Base-by-base conservation (phyloP, 1,140 invertebrate species). In the Hyles vespertilio region DNA sequence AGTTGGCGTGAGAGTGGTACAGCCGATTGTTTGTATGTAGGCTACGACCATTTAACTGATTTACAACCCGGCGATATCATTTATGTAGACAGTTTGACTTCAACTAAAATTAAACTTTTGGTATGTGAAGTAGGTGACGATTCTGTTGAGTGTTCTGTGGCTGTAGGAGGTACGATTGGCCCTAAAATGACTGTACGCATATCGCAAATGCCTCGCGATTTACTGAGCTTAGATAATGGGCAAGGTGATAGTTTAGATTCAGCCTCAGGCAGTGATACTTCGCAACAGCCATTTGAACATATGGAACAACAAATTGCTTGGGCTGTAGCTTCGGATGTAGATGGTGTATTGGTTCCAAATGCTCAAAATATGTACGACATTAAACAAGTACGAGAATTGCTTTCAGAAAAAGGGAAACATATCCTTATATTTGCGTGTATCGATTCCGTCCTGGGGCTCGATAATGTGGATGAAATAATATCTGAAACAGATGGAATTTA, bases 391-490 rank as follows among this genome's bases (percentile, higher is more conserved):
- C 74, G 67, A 63, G 64, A 78, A 33, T 70, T 83, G 32, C 62
- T 87, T 50, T 74, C 69, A 22, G 77, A 87, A 63, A 87, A 81
- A 61, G 87, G 84, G 44, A 89, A 86, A 70, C 84, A 89, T 68
- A 76, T 89, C 55, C 73, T 89, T 40, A 70, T 89, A 4, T 80
- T 89, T 71, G 81, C 92, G 61, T 93, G 92, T 72, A 92, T 94
- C 69, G 93, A 94, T 67, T 92, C 93, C 61, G 89, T 92, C 58
- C 82, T 93, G 70, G 93, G 92, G 11, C 87, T 93, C n/a, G 90
- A 91, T 73, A 92, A 92, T 65, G 91, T 94, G 71, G 92, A 93
- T 80, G 90, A 91, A 61, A 92, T 94, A 71, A 82, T 94, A 53
- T 74, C 79, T n/a, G 91, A 88, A 65, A 82, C 90, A 43, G 93